A percentile compares a stretch with the other conserved stretches of the same genome.
These are phyloP conservation scores for Martes flavigula DNA, from an alignment of 2,797 vertebrate genomes.

Conservation along the genomic window DNA sequence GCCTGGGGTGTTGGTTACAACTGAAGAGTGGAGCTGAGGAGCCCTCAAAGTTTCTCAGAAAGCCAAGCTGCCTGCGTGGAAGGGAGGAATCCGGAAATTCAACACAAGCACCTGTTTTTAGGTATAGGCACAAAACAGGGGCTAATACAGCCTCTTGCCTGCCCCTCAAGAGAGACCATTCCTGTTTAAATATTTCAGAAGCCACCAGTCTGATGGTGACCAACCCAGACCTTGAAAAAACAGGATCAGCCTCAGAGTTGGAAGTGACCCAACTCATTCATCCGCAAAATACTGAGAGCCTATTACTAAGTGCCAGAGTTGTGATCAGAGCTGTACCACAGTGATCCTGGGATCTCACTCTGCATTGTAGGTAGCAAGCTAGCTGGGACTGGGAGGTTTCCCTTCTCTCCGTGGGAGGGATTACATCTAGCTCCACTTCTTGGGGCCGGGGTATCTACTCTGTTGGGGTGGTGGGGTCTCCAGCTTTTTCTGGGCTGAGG, in stretches of 20 bases:
- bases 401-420: background rate
- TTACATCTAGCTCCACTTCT: background rate
- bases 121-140: background rate
- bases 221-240: background rate
- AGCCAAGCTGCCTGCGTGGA: background rate
- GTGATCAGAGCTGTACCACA: background rate
- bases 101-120: background rate
- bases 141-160: background rate
- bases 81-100: background rate
- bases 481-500: background rate
- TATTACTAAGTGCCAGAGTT: background rate
- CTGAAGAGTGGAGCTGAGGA: background rate
- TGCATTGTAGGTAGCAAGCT: background rate
- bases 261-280: background rate
- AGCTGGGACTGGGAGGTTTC: background rate
- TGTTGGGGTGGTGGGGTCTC: background rate
- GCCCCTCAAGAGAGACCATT: background rate
- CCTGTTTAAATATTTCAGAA: background rate
- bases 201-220: background rate
- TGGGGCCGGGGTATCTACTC: background rate
- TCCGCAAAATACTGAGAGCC: background rate
- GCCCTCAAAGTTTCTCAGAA: background rate
- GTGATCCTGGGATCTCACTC: too few species aligned
- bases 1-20: background rate
- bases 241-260: background rate